Base-by-base conservation (phyloP, 2,113 vertebrate species). In the Hystrix cristata region DNA sequence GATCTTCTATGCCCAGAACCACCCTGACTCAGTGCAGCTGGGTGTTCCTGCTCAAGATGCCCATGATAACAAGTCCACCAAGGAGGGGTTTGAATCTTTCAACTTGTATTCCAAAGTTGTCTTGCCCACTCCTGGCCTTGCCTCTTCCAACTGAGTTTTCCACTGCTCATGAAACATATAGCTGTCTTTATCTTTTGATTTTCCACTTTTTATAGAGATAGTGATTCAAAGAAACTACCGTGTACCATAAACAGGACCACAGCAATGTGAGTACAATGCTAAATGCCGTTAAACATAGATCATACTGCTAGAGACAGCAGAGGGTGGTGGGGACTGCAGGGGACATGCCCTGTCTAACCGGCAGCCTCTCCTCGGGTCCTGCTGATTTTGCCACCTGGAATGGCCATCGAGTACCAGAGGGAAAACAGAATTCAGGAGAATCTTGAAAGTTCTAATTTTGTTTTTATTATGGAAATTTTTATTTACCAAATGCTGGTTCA, bases 381-480 rank as follows among this genome's bases (percentile, higher is more conserved):
- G 3, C 31, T 65, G 5, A 38, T 19, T 95, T 82, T 80, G 7
- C 79, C 29, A 48, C 27, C 34, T 93, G 87, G 19, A 87, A 18
- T n/a, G 46, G 43, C 65, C 13, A 57, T 14, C 82, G 27, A 46
- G 9, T 83, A 78, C 21, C 29, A 65, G 51, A 87, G 15, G 71
- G 27, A 83, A 91, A 46, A 43, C 5, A 55, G 90, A 78, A 53
- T 87, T 62, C 21, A 84, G 55, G 67, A 55, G 34, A 79, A n/a
- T 87, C 38, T 91, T 46, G 29, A 53, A 93, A 95, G 34, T 31
- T 87, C 46, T 80, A 57, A 84, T 53, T 65, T 88, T 83, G 51
- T 93, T 92, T 48, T 21, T 19, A 72, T 23, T 65, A 76, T 67
- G 14, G 13, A 76, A 51, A 55, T 93, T 94, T 87, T 13, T 27